Base-by-base conservation (phyloP, 2,888 invertebrate species). In the Pristionchus mayeri region DNA sequence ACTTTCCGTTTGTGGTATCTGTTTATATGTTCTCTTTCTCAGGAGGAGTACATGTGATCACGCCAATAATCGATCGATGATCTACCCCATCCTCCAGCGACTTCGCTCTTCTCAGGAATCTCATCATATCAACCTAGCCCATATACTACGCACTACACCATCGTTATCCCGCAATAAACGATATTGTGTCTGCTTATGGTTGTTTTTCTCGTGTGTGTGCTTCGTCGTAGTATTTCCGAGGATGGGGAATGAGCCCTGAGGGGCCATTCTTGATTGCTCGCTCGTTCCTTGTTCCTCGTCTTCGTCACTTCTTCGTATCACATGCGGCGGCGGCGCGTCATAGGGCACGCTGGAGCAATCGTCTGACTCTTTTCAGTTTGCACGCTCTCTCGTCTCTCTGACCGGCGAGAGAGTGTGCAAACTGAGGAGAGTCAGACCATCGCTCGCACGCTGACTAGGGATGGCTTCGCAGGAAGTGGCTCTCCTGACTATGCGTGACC, bases 1-100 rank as follows among this genome's bases (percentile, higher is more conserved):
- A 40, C 24, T 60, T 9, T 80, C 52, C 24, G n/a, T 40, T 57
- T 57, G 27, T 30, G 16, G 4, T 48, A 9, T 30, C 60, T 48
- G 30, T 30, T 37, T 24, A 63, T 30, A 9, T 60, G 24, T 60
- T 24, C 60, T 82, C 44, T 27, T 60, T 18, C 24, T 40, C 63
- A 63, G 60, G 63, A 81, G 60, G 81, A 82, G 27, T 82, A 82
- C 81, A 54, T 54, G 48, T 82, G 30, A 81, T 40, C 60, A 52
- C 18, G 9, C 54, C 79, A 60, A 24, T 40, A n/a, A 82, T 82
- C 63, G 2, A 63, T 63, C 48, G 81, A 60, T 40, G 57, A 63
- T 48, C 63, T 63, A 48, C n/a, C 40, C 3, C 57, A 60, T 48
- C 60, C 63, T 80, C 80, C 30, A 78, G 18, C 76, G 50, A 78